A percentile compares a stretch with the other conserved stretches of the same genome.
phyloP scores from a whole-genome alignment of 2,113 vertebrate genomes.

The Podiceps cristatus region DNA sequence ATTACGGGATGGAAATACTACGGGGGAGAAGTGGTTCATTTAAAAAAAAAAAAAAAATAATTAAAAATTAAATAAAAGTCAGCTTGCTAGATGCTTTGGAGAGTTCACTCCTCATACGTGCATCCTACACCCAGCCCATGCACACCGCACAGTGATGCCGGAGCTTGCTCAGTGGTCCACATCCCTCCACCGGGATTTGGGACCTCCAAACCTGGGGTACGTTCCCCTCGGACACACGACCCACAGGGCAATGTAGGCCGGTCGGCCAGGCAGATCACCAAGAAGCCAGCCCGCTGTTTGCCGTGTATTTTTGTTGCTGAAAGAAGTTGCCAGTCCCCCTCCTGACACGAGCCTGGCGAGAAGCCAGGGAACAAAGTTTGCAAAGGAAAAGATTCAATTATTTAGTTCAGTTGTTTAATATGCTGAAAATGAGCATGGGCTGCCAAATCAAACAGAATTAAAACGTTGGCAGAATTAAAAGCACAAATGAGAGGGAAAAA shows the following conservation, averaged over 20 bases:
- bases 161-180: neutral
- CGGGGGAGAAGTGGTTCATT: neutral
- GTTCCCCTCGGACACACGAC: fast-evolving
- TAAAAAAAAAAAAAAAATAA: neutral
- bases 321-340: neutral
- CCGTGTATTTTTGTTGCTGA: neutral
- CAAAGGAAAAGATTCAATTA: neutral
- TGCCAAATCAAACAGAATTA: conserved; percentile 2
- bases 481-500: neutral
- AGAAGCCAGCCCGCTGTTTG: neutral
- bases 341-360: neutral
- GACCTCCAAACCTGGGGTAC: neutral
- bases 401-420: neutral
- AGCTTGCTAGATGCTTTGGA: neutral
- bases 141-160: fast-evolving
- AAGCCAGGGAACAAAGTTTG: neutral
- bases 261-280: neutral
- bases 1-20: neutral
- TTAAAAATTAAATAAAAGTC: neutral
- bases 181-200: neutral
- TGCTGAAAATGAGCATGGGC: neutral
- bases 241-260: fast-evolving
- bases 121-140: neutral
- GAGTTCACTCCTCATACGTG: neutral
- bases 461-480: too few species aligned